Evolutionary conservation across 2,797 vertebrate genomes (phyloP), one percentile per base, ranked within the genome.

Genomic region (Sandelia bainsii): DNA sequence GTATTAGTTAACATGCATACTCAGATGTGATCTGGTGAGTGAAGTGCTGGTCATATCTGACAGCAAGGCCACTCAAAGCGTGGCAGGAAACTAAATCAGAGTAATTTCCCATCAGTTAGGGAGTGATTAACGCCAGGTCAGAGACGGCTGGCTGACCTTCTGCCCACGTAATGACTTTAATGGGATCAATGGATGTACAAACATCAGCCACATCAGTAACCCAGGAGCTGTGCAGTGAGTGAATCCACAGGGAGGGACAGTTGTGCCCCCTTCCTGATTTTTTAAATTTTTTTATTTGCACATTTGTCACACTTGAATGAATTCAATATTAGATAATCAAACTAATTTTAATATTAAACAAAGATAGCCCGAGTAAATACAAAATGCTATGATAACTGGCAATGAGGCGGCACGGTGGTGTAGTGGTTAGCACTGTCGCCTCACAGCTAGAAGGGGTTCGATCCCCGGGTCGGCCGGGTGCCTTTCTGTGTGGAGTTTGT

Each of bases 21-120:
- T 80, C 67, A 77, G 82, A 85, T 27, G 64, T 62, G 57, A 44
- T 70, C 60, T 80, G 77, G 58, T 45, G 71, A 82, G 71, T 32
- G 58, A 40, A 75, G 72, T 32, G 59, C 73, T 49, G 72, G 62
- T 88, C 80, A 68, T 83, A 66, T 85, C 64, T 57, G 60, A 59
- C 67, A 56, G 78, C 45, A 23, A 6, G 65, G 75, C 63, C 69
- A 12, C 68, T 86, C 46, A 37, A n/a, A 80, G 72, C 83, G 75
- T 34, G 76, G 72, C 69, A 65, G 84, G 67, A 92, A 90, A 89
- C 89, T 58, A 72, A 92, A 90, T 92, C 89, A 82, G 45, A 86
- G 70, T 89, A 17, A 88, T 92, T 92, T 92, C 86, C 87, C 89
- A 59, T 91, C 91, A 91, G 89, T 95, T 93, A 93, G 75, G 2